Conservation (phyloP, 2,113 vertebrate species). For the Ancistrus triradiatus region DNA sequence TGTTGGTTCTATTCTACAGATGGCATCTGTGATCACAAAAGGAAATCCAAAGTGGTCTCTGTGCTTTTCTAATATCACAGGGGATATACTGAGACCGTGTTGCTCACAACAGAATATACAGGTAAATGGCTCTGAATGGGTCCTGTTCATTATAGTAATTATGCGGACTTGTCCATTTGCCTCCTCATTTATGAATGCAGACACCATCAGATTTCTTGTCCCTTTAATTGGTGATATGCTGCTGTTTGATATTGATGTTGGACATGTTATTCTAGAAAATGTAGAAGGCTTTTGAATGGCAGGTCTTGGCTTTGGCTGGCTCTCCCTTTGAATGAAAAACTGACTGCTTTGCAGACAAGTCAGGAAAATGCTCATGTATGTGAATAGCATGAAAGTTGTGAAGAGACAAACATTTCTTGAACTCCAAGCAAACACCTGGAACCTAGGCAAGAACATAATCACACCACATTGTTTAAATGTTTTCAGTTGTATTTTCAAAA, state of each 20-base stretch:
- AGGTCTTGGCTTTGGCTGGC: no score
- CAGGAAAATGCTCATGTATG: not conserved
- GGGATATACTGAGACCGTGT: not conserved
- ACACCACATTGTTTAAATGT: no score
- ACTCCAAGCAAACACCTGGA: not conserved
- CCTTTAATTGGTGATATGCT: conserved; percentile 57
- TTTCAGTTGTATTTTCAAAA: no score
- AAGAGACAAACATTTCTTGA: not conserved
- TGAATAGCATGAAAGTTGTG: not conserved
- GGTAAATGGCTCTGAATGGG: no score
- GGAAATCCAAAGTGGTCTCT: no score
- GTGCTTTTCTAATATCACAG: conserved; percentile 37
- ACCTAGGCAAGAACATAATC: no score
- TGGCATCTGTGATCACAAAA: conserved; percentile 45
- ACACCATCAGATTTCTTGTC: conserved; percentile 65
- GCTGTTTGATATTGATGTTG: conserved; percentile 13
- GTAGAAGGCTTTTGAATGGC: conserved; percentile 7
- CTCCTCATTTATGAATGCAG: conserved; percentile 65
- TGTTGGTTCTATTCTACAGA: no score
- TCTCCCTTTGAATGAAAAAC: not conserved
- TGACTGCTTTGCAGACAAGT: not conserved
- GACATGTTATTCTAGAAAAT: not conserved
- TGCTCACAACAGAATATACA: conserved; percentile 68
- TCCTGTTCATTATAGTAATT: no score
- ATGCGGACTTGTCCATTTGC: no score